These are phyloP conservation scores for Philopotamus ludificatus DNA, from an alignment of 1,140 invertebrate genomes.

Conservation along the genomic window DNA sequence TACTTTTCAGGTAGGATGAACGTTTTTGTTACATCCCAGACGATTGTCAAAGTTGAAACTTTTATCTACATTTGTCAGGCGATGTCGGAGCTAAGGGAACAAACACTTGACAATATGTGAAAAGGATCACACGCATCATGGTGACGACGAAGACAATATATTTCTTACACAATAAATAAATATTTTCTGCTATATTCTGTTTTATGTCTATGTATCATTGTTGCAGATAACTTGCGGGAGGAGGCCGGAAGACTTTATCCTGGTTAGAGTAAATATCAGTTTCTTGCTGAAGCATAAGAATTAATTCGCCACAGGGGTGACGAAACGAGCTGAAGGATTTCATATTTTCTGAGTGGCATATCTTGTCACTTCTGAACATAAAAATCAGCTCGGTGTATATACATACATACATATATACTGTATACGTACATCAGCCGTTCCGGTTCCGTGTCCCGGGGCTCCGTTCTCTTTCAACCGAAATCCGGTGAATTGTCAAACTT, in stretches of 20 bases:
- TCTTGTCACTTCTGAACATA: slow-evolving; percentile 33
- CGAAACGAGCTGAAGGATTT: slow-evolving; percentile 20
- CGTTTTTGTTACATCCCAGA: slow-evolving; percentile 23
- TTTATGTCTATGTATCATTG: no score
- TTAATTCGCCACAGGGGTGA: background rate
- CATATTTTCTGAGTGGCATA: slow-evolving; percentile 29
- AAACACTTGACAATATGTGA: slow-evolving; percentile 17
- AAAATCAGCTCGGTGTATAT: slow-evolving; percentile 34
- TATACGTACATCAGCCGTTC: no score
- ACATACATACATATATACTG: no score
- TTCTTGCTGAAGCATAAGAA: background rate
- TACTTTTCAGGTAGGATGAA: slow-evolving; percentile 10
- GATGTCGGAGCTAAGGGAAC: background rate
- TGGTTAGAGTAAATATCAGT: background rate
- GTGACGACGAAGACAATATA: no score
- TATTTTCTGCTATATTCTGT: no score
- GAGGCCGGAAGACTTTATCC: no score
- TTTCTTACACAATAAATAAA: no score
- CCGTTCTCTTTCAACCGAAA: slow-evolving; percentile 21
- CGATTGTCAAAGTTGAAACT: slow-evolving; percentile 34
- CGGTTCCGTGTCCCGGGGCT: slow-evolving; percentile 13
- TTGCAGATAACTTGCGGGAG: no score
- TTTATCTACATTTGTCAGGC: slow-evolving; percentile 26
- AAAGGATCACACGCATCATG: background rate
- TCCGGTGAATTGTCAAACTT: slow-evolving; percentile 35